Evolutionary conservation across 2,888 invertebrate genomes (phyloP), one percentile per base, ranked within the genome.

Genomic region (Mythimna ferrago): DNA sequence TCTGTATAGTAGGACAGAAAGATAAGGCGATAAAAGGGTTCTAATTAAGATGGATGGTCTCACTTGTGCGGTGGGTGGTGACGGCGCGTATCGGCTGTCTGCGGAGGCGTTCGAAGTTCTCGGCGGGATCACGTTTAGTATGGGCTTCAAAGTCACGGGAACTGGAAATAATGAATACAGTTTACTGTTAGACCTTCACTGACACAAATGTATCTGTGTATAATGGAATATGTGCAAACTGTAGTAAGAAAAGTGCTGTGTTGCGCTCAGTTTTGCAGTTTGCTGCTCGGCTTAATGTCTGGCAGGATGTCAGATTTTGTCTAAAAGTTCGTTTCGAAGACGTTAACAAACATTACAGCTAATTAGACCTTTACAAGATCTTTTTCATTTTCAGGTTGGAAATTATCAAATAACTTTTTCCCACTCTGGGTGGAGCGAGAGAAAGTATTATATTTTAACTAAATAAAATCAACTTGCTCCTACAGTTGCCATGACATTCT

Each of bases 51-150:
- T 82, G 84, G 89, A 93, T 90, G 84, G 65, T 80, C 90, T 90
- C 86, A 95, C 95, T 90, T 94, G 93, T 80, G 92, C 91, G 56
- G 94, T 93, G 82, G 95, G 92, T 76, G 92, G 89, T 74, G 91
- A 87, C 56, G 91, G 88, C 71, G 90, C 86, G 85, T 93, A 91
- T 86, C 91, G 87, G 60, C 88, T 86, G 80, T 94, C 94, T n/a
- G 90, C 90, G 54, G 93, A 90, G 66, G 87, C 87, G 82, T 94
- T 94, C 51, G 92, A 94, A 69, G 90, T 90, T 65, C 94, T 94
- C 41, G 93, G 92, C 54, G 97, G 97, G 86, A 97, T 97, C 83
- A 97, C 96, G 87, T 97, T 97, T 90, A 96, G 96, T 82, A 97
- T 97, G 16, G 97, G 97, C 87, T 95, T 93, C 71, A 97, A 96